Base-by-base conservation (phyloP, 2,888 invertebrate genomes). In the Terebella lapidaria region DNA sequence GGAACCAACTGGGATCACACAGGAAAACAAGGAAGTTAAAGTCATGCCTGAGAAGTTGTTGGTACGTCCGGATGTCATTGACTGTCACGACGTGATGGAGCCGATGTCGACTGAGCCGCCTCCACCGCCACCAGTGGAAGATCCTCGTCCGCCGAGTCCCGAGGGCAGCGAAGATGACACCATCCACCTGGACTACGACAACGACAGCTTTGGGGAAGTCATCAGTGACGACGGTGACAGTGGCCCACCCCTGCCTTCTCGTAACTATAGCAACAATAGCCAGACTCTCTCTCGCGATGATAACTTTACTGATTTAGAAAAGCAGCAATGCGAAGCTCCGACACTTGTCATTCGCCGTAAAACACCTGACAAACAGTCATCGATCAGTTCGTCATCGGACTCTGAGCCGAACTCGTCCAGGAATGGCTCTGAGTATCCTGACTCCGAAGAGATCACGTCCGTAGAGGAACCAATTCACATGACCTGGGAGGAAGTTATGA, bases 401-500 rank as follows among this genome's bases (percentile, higher is more conserved):
- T 35, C n/a, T 10, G n/a, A 10, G 10, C 42, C 42, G 10, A n/a
- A 35, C n/a, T 10, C n/a, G 10, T 35, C 42, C n/a, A 10, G n/a
- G 42, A 35, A 35, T 10, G 42, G 10, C n/a, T 15, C 49, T 49
- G 49, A 49, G 49, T 20, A 49, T 49, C 49, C 15, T 10, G 10
- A 10, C n/a, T 35, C 42, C 10, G 49, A 49, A 5, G 49, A 49
- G 22, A 49, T 49, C 22, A 22, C 15, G 18, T 5, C 10, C n/a
- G 18, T 20, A 24, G 49, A 51, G 3, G 63, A 63, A 46, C 61
- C 64, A 15, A 66, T 61, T 15, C 67, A 67, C 57, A 67, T 67
- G 67, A 61, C 59, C 22, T 59, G 63, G 62, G 67, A 66, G 18
- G 67, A 67, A 29, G 60, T 67, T 4, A 61, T 64, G 66, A 29